These are phyloP conservation scores for Pilophorus perplexus DNA, from an alignment of 2,888 invertebrate genomes.

Conservation along the genomic window DNA sequence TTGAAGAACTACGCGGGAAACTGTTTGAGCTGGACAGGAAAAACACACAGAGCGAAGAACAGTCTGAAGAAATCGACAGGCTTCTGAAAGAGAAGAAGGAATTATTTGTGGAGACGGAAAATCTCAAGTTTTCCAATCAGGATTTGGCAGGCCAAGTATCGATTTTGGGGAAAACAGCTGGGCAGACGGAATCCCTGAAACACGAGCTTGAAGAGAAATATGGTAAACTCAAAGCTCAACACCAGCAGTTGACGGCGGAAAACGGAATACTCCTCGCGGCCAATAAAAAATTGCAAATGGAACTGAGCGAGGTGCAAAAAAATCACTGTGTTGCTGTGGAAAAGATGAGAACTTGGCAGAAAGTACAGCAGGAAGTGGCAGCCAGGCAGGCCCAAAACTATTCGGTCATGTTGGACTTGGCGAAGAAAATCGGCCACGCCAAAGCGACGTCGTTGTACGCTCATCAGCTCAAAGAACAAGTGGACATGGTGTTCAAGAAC, in stretches of 20 bases:
- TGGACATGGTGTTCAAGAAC: neutral
- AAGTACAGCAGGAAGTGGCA: neutral
- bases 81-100: neutral
- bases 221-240: neutral
- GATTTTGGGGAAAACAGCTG: neutral
- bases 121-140: neutral
- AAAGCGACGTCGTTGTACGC: constrained; percentile 15
- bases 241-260: neutral
- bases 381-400: constrained; percentile 14
- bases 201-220: neutral
- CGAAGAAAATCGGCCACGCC: constrained; percentile 15
- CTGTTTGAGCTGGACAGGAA: constrained; percentile 5
- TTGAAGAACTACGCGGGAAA: constrained; percentile 4
- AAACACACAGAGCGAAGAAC: neutral
- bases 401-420: constrained; percentile 4
- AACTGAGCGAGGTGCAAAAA: neutral
- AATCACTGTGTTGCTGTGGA: neutral
- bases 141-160: neutral
- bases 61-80: neutral
- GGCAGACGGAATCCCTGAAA: neutral
- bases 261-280: neutral
- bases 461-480: constrained; percentile 22
- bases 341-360: neutral
- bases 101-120: neutral
- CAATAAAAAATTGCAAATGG: neutral